phyloP scores from a whole-genome alignment of 2,888 invertebrate genomes.

The Ypsolopha scabrella region DNA sequence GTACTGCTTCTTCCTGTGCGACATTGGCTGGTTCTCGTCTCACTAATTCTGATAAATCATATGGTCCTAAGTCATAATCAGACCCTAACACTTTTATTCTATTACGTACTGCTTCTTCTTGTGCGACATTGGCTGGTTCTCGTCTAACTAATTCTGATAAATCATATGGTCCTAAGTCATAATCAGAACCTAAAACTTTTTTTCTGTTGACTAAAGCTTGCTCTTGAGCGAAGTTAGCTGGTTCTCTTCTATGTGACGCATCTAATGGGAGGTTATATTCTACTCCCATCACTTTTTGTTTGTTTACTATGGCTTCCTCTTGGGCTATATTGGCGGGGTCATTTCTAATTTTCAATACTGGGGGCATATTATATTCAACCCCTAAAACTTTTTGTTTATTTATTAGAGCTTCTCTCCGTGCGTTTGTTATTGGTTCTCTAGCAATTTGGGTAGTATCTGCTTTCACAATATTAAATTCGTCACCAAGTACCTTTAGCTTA shows the following conservation, averaged over 20 bases:
- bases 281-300: conserved; percentile 26
- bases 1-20: too few species aligned
- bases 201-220: conserved; percentile 14
- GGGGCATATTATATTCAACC: conserved; percentile 35
- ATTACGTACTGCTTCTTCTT: conserved; percentile 14
- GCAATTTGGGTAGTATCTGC: conserved; percentile 10
- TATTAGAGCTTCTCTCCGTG: conserved; percentile 67
- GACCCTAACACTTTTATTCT: conserved; percentile 18
- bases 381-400: conserved; percentile 60
- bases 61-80: not conserved
- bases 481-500: conserved; percentile 42
- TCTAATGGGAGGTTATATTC: conserved; percentile 70
- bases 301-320: conserved; percentile 35
- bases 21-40: too few species aligned
- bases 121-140: conserved; percentile 4
- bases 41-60: not conserved
- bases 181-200: conserved; percentile 24
- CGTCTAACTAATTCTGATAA: conserved; percentile 1
- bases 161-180: conserved; percentile 13
- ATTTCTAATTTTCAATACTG: not conserved
- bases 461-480: conserved; percentile 27
- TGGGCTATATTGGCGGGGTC: conserved; percentile 39
- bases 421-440: conserved; percentile 41
- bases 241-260: conserved; percentile 5
- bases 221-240: conserved; percentile 8